Conservation (phyloP, 2,113 vertebrate genomes). For the Tylochromis polylepis region DNA sequence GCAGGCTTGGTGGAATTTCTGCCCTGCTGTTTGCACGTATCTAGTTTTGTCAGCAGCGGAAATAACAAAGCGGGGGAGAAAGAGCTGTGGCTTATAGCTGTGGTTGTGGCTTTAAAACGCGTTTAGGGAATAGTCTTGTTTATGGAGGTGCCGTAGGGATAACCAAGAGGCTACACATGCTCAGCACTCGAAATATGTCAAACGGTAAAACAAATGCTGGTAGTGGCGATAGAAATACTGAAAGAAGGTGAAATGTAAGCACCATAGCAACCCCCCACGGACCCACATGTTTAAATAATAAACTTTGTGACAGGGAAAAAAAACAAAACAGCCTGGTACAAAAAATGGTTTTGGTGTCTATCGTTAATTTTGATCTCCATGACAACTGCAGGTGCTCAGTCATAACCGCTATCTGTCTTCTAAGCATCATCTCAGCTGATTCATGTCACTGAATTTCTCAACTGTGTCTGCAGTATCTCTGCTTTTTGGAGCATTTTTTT, state of each 20-base stretch:
- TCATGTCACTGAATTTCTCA: background rate
- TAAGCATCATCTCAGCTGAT: background rate
- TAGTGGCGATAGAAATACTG: background rate
- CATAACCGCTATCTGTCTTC: background rate
- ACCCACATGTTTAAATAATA: background rate
- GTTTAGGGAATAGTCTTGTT: background rate
- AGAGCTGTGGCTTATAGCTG: background rate
- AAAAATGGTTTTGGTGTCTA: background rate
- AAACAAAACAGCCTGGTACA: background rate
- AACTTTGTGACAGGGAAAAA: background rate
- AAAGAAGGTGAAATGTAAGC: background rate
- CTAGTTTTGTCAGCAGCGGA: conserved; percentile 11
- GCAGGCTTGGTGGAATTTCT: conserved; percentile 24
- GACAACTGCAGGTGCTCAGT: background rate
- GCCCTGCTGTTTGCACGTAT: conserved; percentile 21
- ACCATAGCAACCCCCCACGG: background rate
- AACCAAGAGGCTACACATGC: background rate
- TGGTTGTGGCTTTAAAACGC: background rate
- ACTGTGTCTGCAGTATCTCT: background rate
- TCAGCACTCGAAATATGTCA: background rate
- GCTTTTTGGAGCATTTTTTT: background rate
- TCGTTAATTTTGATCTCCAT: background rate
- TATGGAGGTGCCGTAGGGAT: background rate
- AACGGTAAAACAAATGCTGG: background rate
- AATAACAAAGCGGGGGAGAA: conserved; percentile 1